phyloP scores from a whole-genome alignment of 2,113 vertebrate species.

The Podarcis muralis region DNA sequence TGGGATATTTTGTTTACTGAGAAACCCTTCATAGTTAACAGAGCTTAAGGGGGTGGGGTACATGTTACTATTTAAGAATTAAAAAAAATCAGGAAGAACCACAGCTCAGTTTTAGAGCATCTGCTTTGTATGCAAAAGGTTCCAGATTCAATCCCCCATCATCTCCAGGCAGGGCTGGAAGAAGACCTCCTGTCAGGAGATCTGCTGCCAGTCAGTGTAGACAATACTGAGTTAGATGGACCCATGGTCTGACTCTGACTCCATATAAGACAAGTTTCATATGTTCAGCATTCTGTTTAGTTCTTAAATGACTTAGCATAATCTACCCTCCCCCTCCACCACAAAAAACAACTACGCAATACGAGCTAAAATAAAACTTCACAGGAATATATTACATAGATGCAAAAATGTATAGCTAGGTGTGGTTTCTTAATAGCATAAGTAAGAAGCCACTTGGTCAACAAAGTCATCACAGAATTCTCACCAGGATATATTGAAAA shows the following conservation, averaged over 20 bases:
- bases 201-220: too few relatives aligned
- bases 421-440: background rate
- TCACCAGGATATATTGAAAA: background rate
- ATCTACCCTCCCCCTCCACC: background rate
- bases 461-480: background rate
- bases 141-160: background rate
- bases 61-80: background rate
- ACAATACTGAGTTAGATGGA: background rate
- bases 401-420: background rate
- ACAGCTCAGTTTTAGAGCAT: background rate
- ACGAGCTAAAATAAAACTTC: background rate
- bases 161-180: background rate
- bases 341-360: background rate
- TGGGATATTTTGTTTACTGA: background rate
- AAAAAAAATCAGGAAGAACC: background rate
- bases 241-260: too few relatives aligned
- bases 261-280: background rate
- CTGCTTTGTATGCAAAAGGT: background rate
- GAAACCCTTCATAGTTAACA: background rate
- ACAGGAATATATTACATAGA: background rate
- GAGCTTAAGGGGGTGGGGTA: background rate
- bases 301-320: background rate
- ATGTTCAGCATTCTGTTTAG: background rate
- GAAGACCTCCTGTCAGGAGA: background rate
- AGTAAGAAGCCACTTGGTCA: background rate